These are phyloP conservation scores for Idaea aversata DNA, from an alignment of 2,888 invertebrate genomes.

Conservation along the genomic window DNA sequence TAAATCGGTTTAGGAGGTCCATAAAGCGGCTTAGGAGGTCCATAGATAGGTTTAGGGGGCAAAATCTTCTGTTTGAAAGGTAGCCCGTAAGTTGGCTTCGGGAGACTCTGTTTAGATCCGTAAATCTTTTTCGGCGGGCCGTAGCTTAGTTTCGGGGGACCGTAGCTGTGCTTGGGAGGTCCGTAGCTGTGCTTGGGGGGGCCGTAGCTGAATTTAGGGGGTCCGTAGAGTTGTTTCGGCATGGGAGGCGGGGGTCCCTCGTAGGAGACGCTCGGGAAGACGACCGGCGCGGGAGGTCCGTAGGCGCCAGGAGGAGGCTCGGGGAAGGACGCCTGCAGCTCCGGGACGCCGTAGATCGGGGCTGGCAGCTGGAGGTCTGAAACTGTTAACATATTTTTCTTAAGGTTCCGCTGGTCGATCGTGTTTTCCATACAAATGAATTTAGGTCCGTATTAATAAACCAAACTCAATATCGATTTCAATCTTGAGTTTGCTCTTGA, in stretches of 20 bases:
- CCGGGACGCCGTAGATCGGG: conserved; percentile 82
- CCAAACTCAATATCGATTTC: no score
- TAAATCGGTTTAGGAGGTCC: conserved; percentile 65
- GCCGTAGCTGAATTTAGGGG: conserved; percentile 62
- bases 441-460: no score
- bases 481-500: no score
- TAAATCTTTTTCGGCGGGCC: conserved; percentile 57
- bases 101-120: conserved; percentile 50
- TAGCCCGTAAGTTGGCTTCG: conserved; percentile 56
- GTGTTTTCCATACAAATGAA: no score
- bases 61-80: conserved; percentile 54
- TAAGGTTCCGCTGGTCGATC: no score
- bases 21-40: conserved; percentile 55
- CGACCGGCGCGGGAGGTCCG: conserved; percentile 74
- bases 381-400: conserved; percentile 41
- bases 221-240: conserved; percentile 67
- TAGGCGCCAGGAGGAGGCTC: conserved; percentile 66
- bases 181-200: conserved; percentile 51
- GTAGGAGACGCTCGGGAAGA: conserved; percentile 61
- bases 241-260: conserved; percentile 79
- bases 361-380: conserved; percentile 70
- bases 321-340: conserved; percentile 51
- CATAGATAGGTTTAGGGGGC: conserved; percentile 50
- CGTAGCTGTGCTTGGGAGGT: conserved; percentile 50
- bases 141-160: conserved; percentile 56